Evolutionary conservation across 1,140 invertebrate genomes (phyloP), one percentile per base, ranked within the genome.

Genomic region (Saccostrea echinata): DNA sequence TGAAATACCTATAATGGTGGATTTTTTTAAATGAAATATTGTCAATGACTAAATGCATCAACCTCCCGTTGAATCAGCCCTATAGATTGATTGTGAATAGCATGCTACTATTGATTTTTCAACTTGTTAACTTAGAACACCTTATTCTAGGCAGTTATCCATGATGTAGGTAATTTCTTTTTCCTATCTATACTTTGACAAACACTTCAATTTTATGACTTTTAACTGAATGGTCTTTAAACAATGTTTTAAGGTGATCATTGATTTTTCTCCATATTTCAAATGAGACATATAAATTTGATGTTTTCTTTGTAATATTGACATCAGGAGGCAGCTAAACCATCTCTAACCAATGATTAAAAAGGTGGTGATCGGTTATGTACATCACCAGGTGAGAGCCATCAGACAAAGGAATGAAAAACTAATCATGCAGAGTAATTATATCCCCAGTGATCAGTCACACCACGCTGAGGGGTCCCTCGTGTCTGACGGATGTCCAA

Each of bases 361-460:
- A 76, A 76, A 76, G 68, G 68, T 76, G 68, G 27, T 76, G 68
- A 76, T 76, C 68, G 11, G 68, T 76, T 16, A 76, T 76, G 27
- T 76, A 27, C 27, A 18, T 76, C 68, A 30, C 68, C 68, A 76
- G 68, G 68, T 76, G 68, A 33, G 16, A 76, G 8, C 16, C 68
- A 30, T 76, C 68, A 76, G 68, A 76, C 68, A 76, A 76, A 76
- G 27, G 68, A 76, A 27, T 13, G 68, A 76, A 27, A 76, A 76
- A 76, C 68, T 76, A 76, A 76, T 76, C 68, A 76, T 27, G 68
- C 68, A 30, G 11, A 76, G 68, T 76, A 76, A 76, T 76, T 76
- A 76, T 27, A 76, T 76, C 68, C 68, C 68, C 16, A 27, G 33
- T 33, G 27, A 76, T 76, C 68, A 9, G 68, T 76, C 68, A 76